Percentiles rank a stretch among this genome's conserved stretches.
phyloP scores from a whole-genome alignment of 2,113 vertebrate genomes.

The Cyanoliseus patagonus region DNA sequence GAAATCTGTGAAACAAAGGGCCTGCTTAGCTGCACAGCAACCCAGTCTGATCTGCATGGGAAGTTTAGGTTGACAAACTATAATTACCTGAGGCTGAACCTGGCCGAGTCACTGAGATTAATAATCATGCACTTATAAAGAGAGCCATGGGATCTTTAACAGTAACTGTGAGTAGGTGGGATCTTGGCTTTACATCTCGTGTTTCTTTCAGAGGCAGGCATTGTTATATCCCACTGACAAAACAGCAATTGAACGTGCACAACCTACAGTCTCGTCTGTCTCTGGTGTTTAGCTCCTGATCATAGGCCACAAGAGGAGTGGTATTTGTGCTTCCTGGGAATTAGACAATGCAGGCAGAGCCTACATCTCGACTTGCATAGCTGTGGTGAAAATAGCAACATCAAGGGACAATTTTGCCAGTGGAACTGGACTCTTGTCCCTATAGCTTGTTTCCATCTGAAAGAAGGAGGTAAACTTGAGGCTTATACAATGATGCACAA shows the following conservation, averaged over 20 bases:
- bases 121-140: not conserved
- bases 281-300: not conserved
- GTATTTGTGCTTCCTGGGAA: not conserved
- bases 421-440: not conserved
- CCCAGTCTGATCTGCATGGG: not conserved
- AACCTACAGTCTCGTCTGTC: not conserved
- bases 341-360: not conserved
- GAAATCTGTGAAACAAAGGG: not conserved
- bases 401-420: not conserved
- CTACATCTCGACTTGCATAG: rapidly evolving
- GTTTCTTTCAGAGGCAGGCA: not conserved
- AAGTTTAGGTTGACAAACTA: not conserved
- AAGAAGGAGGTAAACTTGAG: not conserved
- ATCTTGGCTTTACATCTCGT: not conserved
- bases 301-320: not conserved
- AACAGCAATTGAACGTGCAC: rapidly evolving
- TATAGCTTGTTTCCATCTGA: not conserved
- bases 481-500: not conserved
- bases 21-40: not conserved
- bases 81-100: not conserved
- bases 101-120: not conserved
- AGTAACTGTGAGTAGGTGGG: rapidly evolving
- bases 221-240: not conserved
- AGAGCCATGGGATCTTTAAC: not conserved
- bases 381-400: not conserved